phyloP scores from a whole-genome alignment of 53 echinoderm and acorn worm genomes.

The Astropecten irregularis region DNA sequence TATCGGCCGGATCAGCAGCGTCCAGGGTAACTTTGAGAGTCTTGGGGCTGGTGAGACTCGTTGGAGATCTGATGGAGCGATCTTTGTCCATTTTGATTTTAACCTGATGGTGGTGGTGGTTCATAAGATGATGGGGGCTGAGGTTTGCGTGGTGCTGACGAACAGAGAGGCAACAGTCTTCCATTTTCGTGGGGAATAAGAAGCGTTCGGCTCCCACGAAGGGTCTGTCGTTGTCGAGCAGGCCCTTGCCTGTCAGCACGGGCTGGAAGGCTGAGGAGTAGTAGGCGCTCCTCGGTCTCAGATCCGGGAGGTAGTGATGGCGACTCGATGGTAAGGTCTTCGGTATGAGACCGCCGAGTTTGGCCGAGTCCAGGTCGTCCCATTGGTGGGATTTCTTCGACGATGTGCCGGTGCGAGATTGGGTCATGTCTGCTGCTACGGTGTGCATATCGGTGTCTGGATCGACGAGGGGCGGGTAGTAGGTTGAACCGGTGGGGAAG shows the following conservation, averaged over 20 bases:
- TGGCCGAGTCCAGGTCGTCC: neutral
- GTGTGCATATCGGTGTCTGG: neutral
- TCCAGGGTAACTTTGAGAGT: neutral
- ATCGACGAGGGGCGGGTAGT: slow-evolving; percentile 12
- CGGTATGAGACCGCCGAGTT: neutral
- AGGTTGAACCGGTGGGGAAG: slow-evolving; percentile 3
- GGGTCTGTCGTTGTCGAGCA: neutral
- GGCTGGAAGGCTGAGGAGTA: slow-evolving; percentile 34
- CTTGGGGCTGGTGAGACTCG: neutral
- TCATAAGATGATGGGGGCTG: neutral
- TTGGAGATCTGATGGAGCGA: neutral
- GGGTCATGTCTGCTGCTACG: neutral
- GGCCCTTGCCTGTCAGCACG: slow-evolving; percentile 19
- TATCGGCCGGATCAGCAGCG: neutral
- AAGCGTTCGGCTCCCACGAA: slow-evolving; percentile 20
- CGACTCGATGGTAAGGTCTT: neutral
- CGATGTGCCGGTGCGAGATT: neutral
- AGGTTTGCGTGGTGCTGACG: neutral
- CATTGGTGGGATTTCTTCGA: neutral
- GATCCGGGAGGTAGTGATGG: slow-evolving; percentile 19
- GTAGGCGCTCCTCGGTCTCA: slow-evolving; percentile 18
- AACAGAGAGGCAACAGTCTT: neutral
- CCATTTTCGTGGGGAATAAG: slow-evolving; percentile 9
- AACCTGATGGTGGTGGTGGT: neutral
- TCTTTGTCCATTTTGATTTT: neutral